Conservation (phyloP, 2,113 vertebrate species). For the Mustela lutreola region DNA sequence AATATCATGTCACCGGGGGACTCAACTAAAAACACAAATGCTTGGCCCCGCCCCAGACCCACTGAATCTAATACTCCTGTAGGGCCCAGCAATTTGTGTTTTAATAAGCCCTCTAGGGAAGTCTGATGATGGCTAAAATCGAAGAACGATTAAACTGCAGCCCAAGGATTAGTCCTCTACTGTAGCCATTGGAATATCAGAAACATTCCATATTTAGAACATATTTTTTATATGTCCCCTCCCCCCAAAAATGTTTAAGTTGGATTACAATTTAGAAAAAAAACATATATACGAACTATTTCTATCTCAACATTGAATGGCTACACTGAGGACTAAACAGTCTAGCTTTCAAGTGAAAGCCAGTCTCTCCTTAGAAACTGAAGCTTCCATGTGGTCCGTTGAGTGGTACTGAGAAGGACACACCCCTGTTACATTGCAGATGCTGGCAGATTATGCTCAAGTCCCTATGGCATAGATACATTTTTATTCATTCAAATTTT, state of each 20-base stretch:
- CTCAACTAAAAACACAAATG: not conserved
- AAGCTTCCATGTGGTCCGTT: not conserved
- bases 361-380: not conserved
- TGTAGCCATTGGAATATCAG: not conserved
- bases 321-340: not conserved
- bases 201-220: not conserved
- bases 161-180: not conserved
- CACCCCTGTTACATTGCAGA: not conserved
- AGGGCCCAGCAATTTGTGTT: not conserved
- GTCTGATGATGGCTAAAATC: not conserved
- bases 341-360: not conserved
- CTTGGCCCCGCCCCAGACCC: not conserved
- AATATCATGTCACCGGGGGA: not conserved
- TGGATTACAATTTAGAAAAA: not conserved
- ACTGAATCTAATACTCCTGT: not conserved
- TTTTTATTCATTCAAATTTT: not conserved
- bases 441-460: not conserved
- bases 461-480: not conserved
- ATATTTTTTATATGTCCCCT: not conserved
- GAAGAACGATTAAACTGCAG: not conserved
- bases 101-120: not conserved
- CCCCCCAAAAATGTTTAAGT: not conserved
- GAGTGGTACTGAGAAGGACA: not conserved
- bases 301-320: not conserved
- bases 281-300: not conserved